Evolutionary conservation across 1,140 invertebrate genomes (phyloP), one percentile per base, ranked within the genome.

Genomic region (Paraescarpia echinospica): DNA sequence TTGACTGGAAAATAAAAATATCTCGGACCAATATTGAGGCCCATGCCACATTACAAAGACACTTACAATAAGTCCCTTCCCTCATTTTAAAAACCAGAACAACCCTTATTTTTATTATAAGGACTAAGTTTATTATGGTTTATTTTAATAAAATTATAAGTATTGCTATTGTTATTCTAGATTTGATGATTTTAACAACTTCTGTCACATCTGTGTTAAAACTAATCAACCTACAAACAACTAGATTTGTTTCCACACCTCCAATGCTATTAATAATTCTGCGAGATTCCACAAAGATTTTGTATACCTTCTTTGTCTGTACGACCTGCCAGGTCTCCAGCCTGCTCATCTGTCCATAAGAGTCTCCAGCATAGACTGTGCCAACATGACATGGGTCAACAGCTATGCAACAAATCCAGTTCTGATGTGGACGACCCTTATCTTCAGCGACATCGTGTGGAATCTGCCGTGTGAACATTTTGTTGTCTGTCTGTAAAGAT

Each of bases 321-420:
- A 18, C 27, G 2, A 77, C 59, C 27, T 77, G 14, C 59, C 59
- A 18, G 9, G 8, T 31, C 59, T 77, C 18, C 18, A 77, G 59
- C 1, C 4, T 77, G 59, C 12, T 77, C 59, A 77, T 18, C 59
- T 77, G 59, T 5, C 59, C 59, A 31, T 77, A 18, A 18, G 12
- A 22, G 59, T 77, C 59, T 31, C 59, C 59, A 31, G 27, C 59
- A 27, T 77, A 77, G 59, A 77, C 88, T 33, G 88, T 31, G 91
- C 93, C 92, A 22, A 93, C 89, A 6, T 31, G 27, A 31, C 59
- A 6, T 4, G 59, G 14, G 59, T 93, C 93, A 92, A 93, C 92
- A 91, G 77, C 35, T 33, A 35, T 89, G 31, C 41, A 59, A 35
- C 33, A 33, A 9, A 33, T 31, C 59, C 34, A 77, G 59, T 89